Base-by-base conservation (phyloP, 2,113 vertebrate species). In the Chlamydotis undulata region DNA sequence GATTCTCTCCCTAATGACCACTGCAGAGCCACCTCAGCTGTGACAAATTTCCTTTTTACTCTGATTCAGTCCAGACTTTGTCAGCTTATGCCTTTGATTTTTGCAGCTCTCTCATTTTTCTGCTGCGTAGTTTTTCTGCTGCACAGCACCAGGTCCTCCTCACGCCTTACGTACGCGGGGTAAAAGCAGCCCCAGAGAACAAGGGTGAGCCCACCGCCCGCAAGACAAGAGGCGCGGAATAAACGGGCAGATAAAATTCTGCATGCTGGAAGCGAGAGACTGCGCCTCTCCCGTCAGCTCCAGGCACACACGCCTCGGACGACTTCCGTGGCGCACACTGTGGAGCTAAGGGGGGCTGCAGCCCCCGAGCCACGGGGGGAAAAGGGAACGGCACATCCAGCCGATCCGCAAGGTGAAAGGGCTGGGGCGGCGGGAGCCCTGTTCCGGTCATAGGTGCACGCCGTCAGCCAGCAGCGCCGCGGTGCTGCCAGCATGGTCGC, bases 401-500 rank as follows among this genome's bases (percentile, higher is more conserved):
- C 6, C 0, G 3, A 33, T 12, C 39, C 1, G 0, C 9, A 17
- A 13, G 39, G 3, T 4, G 28, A 6, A 50, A 25, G 56, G 49
- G 68, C 52, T 45, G 33, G 4, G 81, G 4, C 3, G 2, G 0
- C 6, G 53, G 28, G 21, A 23, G 35, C 1, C 60, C 60, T 3
- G 35, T 4, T 18, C 77, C 3, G 15, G 29, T 5, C 23, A 5
- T 5, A 22, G 56, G 63, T 11, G 64, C 29, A 10, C 41, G 14
- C 4, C 45, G 9, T 0, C 21, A 33, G 55, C 7, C 61, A 53
- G 70, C 28, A 39, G 73, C 43, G 14, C 33, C 8, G 47, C 5
- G 8, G 14, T 67, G 23, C 12, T 2, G 4, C 17, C 52, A 23
- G 31, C 0, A 3, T 4, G 4, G 26, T 2, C 6, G 0, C 3